Evolutionary conservation across 2,113 vertebrate species (phyloP).

Genomic region (Prochilodus magdalenae): DNA sequence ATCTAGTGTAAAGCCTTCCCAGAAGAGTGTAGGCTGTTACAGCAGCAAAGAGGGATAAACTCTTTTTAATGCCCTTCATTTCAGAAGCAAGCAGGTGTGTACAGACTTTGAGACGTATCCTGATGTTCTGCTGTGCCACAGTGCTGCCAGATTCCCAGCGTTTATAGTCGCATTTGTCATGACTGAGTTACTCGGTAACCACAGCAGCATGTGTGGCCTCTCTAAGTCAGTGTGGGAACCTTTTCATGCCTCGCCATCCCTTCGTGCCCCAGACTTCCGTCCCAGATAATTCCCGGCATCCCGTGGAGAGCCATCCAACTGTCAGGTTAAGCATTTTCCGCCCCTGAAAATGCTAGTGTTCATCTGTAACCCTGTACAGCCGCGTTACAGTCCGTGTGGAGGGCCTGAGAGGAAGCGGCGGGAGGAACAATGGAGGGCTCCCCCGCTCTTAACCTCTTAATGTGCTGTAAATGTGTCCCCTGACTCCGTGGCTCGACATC

Average conservation of each 20-base stretch:
- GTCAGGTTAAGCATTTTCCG: slow-evolving; percentile 44
- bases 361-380: slow-evolving; percentile 70
- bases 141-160: not conserved
- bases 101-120: too few relatives aligned
- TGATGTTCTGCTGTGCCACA: not conserved
- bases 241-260: slow-evolving; percentile 6
- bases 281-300: slow-evolving; percentile 8
- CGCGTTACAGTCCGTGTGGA: slow-evolving; percentile 66
- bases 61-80: too few relatives aligned
- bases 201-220: slow-evolving; percentile 47
- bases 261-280: slow-evolving; percentile 24
- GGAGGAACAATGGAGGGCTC: slow-evolving; percentile 78
- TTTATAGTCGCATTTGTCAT: slow-evolving; percentile 20
- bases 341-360: slow-evolving; percentile 31
- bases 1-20: too few relatives aligned
- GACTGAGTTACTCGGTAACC: slow-evolving; percentile 2
- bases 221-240: slow-evolving; percentile 37
- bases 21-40: too few relatives aligned
- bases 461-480: slow-evolving; percentile 81
- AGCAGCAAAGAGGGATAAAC: too few relatives aligned
- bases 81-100: too few relatives aligned
- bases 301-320: slow-evolving; percentile 38
- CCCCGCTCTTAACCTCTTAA: slow-evolving; percentile 81
- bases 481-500: slow-evolving; percentile 74
- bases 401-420: slow-evolving; percentile 74